Evolutionary conservation across 1,140 invertebrate species (phyloP).

Genomic region (Polyergus mexicanus): DNA sequence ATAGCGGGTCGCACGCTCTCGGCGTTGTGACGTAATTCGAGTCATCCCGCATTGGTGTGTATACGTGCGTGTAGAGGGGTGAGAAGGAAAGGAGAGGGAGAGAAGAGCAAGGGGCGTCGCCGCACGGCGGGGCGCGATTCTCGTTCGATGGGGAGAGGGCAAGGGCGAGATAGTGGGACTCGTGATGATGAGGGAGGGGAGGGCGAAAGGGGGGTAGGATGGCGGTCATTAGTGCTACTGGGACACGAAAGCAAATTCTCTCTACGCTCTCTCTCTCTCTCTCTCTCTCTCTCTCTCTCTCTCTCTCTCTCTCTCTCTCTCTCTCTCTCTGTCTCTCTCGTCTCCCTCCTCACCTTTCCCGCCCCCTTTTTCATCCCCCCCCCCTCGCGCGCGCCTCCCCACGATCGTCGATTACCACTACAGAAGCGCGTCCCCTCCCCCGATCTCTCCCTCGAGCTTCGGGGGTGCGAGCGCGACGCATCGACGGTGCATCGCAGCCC

Average conservation of each 20-base stretch:
- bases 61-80: slow-evolving; percentile 18
- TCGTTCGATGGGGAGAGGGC: slow-evolving; percentile 28
- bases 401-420: slow-evolving; percentile 33
- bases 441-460: slow-evolving; percentile 27
- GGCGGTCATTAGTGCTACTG: slow-evolving; percentile 81
- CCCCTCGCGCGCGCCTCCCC: neutral
- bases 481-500: slow-evolving; percentile 59
- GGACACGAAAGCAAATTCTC: slow-evolving; percentile 78
- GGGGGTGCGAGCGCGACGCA: slow-evolving; percentile 38
- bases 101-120: slow-evolving; percentile 33
- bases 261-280: no score
- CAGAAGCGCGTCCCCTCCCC: neutral
- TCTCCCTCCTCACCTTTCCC: slow-evolving; percentile 9
- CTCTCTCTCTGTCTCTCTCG: no score
- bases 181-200: neutral
- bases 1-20: slow-evolving; percentile 54
- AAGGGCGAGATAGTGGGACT: slow-evolving; percentile 68
- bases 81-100: slow-evolving; percentile 21
- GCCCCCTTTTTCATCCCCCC: neutral
- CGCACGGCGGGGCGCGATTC: slow-evolving; percentile 39
- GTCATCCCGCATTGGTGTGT: slow-evolving; percentile 63
- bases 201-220: slow-evolving; percentile 58
- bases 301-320: no score
- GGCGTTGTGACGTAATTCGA: slow-evolving; percentile 75
- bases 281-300: no score